phyloP scores from a whole-genome alignment of 1,140 invertebrate genomes.

The Elymnias hypermnestra region DNA sequence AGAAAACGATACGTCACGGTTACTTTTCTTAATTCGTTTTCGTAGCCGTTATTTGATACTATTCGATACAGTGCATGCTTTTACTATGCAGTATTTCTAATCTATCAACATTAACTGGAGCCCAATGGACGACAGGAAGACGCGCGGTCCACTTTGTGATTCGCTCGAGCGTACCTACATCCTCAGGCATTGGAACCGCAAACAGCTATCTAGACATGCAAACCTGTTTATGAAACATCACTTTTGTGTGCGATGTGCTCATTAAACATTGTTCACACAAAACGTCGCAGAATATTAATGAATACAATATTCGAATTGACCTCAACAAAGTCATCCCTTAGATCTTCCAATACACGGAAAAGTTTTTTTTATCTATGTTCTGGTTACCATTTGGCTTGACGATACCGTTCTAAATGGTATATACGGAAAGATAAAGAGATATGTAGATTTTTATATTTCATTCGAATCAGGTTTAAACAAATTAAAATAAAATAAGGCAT shows the following conservation, averaged over 20 bases:
- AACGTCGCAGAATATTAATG: slow-evolving; percentile 22
- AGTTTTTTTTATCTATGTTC: too few relatives aligned
- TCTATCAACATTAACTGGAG: slow-evolving; percentile 4
- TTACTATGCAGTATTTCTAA: slow-evolving; percentile 13
- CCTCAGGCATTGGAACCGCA: slow-evolving; percentile 43
- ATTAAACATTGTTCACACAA: slow-evolving; percentile 36
- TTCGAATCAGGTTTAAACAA: too few relatives aligned
- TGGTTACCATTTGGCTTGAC: too few relatives aligned
- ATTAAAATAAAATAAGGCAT: too few relatives aligned
- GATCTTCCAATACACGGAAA: too few relatives aligned
- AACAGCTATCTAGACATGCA: slow-evolving; percentile 40
- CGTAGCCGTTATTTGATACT: slow-evolving; percentile 9
- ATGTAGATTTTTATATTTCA: slow-evolving; percentile 1
- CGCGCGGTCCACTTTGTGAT: slow-evolving; percentile 50
- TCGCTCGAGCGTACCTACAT: slow-evolving; percentile 36
- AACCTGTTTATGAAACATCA: slow-evolving; percentile 51
- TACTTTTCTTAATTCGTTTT: neutral
- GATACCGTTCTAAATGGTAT: too few relatives aligned
- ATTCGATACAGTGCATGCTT: slow-evolving; percentile 12
- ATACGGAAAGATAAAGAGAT: too few relatives aligned
- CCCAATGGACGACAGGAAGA: slow-evolving; percentile 20
- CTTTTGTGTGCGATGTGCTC: slow-evolving; percentile 25
- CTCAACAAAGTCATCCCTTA: too few relatives aligned
- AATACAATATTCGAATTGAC: slow-evolving; percentile 10
- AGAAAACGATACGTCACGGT: slow-evolving; percentile 4